Percentiles rank a stretch among this genome's conserved stretches.
Conservation (phyloP, 2,113 vertebrate genomes). For the Syrrhaptes paradoxus region DNA sequence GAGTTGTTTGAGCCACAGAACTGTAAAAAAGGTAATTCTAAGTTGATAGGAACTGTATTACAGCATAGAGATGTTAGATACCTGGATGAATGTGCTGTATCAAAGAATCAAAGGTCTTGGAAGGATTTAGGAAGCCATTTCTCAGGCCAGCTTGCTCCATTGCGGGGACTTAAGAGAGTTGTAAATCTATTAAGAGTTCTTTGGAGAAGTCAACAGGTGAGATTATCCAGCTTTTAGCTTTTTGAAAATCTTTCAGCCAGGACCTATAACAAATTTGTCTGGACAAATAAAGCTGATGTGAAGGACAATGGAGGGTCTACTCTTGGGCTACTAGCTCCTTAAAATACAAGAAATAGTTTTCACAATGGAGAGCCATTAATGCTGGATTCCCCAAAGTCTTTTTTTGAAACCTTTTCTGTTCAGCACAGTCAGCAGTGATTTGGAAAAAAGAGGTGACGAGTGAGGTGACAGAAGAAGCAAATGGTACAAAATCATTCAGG, state of each 20-base stretch:
- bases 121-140: conserved; percentile 42
- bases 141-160: not conserved
- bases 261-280: not conserved
- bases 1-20: not conserved
- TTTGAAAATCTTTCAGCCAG: not conserved
- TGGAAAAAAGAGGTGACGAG: not conserved
- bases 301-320: not conserved
- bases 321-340: not conserved
- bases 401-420: not conserved
- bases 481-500: conserved; percentile 16
- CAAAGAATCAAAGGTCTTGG: not conserved
- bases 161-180: not conserved
- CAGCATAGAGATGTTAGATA: not conserved
- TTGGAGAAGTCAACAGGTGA: conserved; percentile 21
- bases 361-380: not conserved
- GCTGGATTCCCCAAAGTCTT: not conserved
- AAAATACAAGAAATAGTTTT: not conserved
- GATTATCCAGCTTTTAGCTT: conserved; percentile 21
- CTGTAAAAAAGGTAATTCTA: not conserved
- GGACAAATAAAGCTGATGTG: not conserved
- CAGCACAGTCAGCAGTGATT: not conserved
- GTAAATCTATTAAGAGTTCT: conserved; percentile 13
- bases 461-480: not conserved
- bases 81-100: not conserved
- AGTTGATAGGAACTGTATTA: not conserved